phyloP scores from a whole-genome alignment of 2,888 invertebrate species.

The Timema cristinae region DNA sequence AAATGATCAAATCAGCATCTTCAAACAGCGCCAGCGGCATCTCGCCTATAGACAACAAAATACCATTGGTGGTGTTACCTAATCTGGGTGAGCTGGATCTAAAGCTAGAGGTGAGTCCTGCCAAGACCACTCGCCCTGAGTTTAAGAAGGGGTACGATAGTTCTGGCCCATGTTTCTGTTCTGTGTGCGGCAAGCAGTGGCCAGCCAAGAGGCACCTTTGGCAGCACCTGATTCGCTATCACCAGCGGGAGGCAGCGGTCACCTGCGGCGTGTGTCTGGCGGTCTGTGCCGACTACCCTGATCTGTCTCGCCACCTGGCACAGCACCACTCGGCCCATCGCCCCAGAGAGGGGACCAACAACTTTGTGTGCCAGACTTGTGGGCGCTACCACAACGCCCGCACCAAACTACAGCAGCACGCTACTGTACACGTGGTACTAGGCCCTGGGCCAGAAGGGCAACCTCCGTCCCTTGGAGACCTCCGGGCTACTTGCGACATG shows the following conservation, averaged over 20 bases:
- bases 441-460: slow-evolving; percentile 19
- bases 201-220: slow-evolving; percentile 58
- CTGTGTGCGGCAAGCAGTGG: slow-evolving; percentile 56
- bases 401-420: slow-evolving; percentile 53
- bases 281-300: slow-evolving; percentile 50
- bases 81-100: too few relatives aligned
- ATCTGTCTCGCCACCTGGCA: slow-evolving; percentile 49
- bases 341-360: slow-evolving; percentile 53
- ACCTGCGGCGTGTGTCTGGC: slow-evolving; percentile 58
- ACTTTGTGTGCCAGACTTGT: slow-evolving; percentile 54
- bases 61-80: too few relatives aligned
- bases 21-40: neutral
- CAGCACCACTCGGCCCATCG: slow-evolving; percentile 49
- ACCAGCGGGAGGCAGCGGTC: slow-evolving; percentile 53
- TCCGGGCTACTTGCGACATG: neutral
- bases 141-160: slow-evolving; percentile 15
- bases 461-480: slow-evolving; percentile 18
- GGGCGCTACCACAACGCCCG: slow-evolving; percentile 56
- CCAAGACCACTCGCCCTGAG: slow-evolving; percentile 1
- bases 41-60: neutral
- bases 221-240: slow-evolving; percentile 57
- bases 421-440: slow-evolving; percentile 48
- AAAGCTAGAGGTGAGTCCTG: neutral
- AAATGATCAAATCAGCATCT: slow-evolving; percentile 4
- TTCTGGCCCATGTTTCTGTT: slow-evolving; percentile 16